Conservation (phyloP, 2,888 invertebrate genomes). For the Amphipyra tragopoginis region DNA sequence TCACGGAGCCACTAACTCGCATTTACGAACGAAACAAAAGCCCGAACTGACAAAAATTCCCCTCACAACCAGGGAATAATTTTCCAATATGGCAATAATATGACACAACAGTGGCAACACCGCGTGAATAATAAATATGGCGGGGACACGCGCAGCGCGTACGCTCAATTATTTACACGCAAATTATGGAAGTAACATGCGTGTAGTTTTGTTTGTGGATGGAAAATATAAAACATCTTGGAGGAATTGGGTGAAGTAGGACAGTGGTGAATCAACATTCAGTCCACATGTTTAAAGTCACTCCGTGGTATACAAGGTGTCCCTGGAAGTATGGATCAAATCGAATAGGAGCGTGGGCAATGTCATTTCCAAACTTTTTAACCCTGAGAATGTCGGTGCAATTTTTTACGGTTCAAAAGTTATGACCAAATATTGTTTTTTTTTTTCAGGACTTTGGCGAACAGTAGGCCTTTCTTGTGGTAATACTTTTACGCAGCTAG, state of each 20-base stretch:
- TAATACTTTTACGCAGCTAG: too few relatives aligned
- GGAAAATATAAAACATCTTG: conserved; percentile 15
- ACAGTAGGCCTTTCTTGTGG: too few relatives aligned
- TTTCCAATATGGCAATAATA: conserved; percentile 86
- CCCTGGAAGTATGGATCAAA: too few relatives aligned
- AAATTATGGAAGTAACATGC: conserved; percentile 83
- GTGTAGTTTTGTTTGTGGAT: conserved; percentile 63
- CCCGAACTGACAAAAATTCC: conserved; percentile 69
- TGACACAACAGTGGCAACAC: conserved; percentile 87
- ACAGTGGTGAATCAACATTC: neutral
- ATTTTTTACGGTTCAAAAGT: too few relatives aligned
- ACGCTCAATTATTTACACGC: conserved; percentile 86
- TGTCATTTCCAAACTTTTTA: too few relatives aligned
- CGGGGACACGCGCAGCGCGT: conserved; percentile 76
- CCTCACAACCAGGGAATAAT: conserved; percentile 84
- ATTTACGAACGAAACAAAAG: conserved; percentile 61
- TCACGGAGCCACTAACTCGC: conserved; percentile 61
- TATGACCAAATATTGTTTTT: too few relatives aligned
- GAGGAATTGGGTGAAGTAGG: conserved; percentile 20
- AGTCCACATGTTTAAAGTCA: too few relatives aligned
- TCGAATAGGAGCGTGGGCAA: too few relatives aligned
- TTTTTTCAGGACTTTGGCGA: too few relatives aligned
- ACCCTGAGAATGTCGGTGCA: too few relatives aligned
- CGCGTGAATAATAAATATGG: conserved; percentile 86
- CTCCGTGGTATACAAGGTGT: too few relatives aligned